Percentiles rank a stretch among this genome's conserved stretches.
Evolutionary conservation across 2,888 invertebrate species (phyloP).

Genomic region (Prostheceraeus crozeri): DNA sequence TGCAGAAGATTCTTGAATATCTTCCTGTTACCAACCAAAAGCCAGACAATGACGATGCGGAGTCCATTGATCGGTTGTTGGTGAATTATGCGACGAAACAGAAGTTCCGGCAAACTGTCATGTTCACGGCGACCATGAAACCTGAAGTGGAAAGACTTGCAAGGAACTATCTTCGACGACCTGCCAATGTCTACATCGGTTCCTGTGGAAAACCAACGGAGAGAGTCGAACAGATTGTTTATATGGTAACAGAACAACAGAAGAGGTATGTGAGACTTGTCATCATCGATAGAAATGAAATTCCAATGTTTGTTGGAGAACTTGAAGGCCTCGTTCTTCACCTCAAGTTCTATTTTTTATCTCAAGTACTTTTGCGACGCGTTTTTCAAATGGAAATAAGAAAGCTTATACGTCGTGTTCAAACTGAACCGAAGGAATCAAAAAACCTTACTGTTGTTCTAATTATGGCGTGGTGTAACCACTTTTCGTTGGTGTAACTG

Average conservation of each 20-base stretch:
- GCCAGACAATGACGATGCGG: conserved; percentile 94
- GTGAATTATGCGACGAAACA: conserved; percentile 87
- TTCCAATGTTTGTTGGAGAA: no score
- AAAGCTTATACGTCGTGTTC: no score
- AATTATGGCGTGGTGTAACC: no score
- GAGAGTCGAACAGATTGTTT: conserved; percentile 90
- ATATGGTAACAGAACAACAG: conserved; percentile 85
- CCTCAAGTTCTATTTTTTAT: no score
- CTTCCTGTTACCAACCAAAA: conserved; percentile 97
- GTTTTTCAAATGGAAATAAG: no score
- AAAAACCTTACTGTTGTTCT: no score
- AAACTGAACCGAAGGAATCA: no score
- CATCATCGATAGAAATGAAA: no score
- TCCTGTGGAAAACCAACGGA: conserved; percentile 93
- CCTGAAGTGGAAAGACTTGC: conserved; percentile 92
- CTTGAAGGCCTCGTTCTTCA: no score
- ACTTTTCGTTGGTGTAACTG: no score
- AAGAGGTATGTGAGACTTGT: conserved; percentile 73
- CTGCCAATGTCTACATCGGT: conserved; percentile 93
- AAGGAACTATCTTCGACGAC: conserved; percentile 81
- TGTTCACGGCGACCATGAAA: conserved; percentile 99
- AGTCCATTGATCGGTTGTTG: conserved; percentile 79
- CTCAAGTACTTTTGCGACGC: no score
- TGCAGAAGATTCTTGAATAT: conserved; percentile 90
- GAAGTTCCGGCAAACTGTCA: conserved; percentile 79